Evolutionary conservation across 2,888 invertebrate genomes (phyloP).

Genomic region (Harpalus rufipes): DNA sequence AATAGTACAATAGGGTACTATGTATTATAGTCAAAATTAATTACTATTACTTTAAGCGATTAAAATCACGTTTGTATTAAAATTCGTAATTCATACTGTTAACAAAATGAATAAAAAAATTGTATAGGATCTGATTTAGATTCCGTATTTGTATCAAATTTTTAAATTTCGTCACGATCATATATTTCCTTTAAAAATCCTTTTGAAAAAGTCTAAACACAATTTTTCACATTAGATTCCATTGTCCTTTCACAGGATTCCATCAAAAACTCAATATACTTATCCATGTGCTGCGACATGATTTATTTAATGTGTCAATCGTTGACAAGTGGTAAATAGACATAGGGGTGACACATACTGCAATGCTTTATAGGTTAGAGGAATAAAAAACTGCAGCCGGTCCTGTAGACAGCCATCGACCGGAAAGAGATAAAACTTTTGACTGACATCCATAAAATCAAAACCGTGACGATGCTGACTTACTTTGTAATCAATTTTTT

Average conservation of each 20-base stretch:
- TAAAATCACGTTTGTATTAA: no score
- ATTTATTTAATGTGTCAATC: conserved; percentile 47
- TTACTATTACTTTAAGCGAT: no score
- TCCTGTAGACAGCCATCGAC: conserved; percentile 30
- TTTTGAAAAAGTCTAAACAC: conserved; percentile 23
- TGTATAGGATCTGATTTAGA: no score
- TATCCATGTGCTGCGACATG: conserved; percentile 2
- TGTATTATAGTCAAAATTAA: no score
- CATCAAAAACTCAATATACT: conserved; percentile 21
- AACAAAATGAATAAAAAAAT: no score
- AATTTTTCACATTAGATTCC: conserved; percentile 32
- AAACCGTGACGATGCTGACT: conserved; percentile 55
- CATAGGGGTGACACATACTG: not conserved
- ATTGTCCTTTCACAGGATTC: not conserved
- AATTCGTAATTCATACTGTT: no score
- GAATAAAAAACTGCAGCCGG: conserved; percentile 18
- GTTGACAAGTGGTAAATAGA: conserved; percentile 22
- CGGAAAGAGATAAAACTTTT: conserved; percentile 50
- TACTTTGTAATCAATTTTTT: conserved; percentile 59
- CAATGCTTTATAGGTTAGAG: conserved; percentile 12
- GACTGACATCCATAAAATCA: conserved; percentile 63
- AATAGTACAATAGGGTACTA: no score
- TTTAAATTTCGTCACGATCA: not conserved
- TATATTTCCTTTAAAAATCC: not conserved
- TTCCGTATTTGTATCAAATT: not conserved